These are phyloP conservation scores for Thereva unica DNA, from an alignment of 2,888 invertebrate genomes.

Conservation along the genomic window DNA sequence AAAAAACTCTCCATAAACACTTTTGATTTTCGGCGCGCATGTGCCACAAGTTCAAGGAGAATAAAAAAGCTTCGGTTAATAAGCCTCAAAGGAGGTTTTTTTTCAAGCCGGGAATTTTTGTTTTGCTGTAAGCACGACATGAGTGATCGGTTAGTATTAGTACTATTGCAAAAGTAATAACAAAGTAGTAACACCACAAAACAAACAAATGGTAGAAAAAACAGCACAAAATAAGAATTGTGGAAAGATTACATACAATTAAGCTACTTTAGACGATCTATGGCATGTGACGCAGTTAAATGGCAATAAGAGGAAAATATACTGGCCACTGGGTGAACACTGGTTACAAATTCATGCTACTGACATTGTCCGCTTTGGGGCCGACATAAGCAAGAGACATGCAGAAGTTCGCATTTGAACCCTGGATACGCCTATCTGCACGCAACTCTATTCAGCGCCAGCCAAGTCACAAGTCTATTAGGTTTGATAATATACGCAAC, in stretches of 20 bases:
- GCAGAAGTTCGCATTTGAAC: neutral
- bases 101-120: neutral
- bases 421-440: constrained; percentile 37
- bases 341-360: constrained; percentile 26
- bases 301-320: constrained; percentile 33
- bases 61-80: constrained; percentile 10
- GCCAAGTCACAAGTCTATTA: neutral
- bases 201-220: constrained; percentile 12
- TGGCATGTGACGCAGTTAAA: constrained; percentile 42
- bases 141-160: too few species aligned
- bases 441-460: constrained; percentile 28
- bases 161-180: too few species aligned
- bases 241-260: constrained; percentile 27
- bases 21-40: constrained; percentile 11
- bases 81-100: constrained; percentile 15
- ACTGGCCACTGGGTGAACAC: constrained; percentile 40
- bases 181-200: constrained; percentile 1
- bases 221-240: constrained; percentile 5
- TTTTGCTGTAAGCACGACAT: too few species aligned
- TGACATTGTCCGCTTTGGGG: neutral
- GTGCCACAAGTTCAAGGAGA: neutral
- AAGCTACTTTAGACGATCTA: constrained; percentile 25
- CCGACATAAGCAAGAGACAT: neutral
- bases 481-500: neutral
- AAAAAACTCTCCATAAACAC: constrained; percentile 26